phyloP scores from a whole-genome alignment of 2,113 vertebrate genomes.

The Gadus chalcogrammus region DNA sequence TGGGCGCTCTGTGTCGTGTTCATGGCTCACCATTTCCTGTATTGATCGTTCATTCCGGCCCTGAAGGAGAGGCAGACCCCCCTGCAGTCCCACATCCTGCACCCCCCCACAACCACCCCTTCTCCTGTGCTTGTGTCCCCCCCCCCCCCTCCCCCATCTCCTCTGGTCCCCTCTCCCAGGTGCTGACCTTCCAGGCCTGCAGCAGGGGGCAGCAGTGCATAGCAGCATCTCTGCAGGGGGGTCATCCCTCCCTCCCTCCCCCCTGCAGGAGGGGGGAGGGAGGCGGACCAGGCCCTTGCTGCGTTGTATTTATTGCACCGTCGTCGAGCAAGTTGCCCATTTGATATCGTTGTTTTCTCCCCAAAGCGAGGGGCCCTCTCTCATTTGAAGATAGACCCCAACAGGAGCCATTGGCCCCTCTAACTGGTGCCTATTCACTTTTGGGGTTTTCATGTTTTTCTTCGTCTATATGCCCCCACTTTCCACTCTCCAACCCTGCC shows the following conservation, averaged over 20 bases:
- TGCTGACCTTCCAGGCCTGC: conserved; percentile 63
- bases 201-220: conserved; percentile 74
- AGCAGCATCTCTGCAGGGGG: conserved; percentile 56
- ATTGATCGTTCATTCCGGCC: not conserved
- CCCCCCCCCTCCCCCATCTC: conserved; percentile 23
- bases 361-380: too few relatives aligned
- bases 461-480: conserved; percentile 29
- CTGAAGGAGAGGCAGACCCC: not conserved
- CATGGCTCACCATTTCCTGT: too few relatives aligned
- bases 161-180: conserved; percentile 46
- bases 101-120: conserved; percentile 19
- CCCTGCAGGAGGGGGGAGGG: not conserved
- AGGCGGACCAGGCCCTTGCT: conserved; percentile 29
- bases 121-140: not conserved
- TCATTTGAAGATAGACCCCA: too few relatives aligned
- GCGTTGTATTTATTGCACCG: too few relatives aligned
- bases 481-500: not conserved
- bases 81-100: conserved; percentile 28
- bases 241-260: not conserved
- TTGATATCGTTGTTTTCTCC: conserved; percentile 21
- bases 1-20: too few relatives aligned
- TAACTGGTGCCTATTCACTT: too few relatives aligned
- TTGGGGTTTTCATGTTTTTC: conserved; percentile 12
- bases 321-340: not conserved
- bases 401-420: too few relatives aligned